Percentiles rank a stretch among this genome's conserved stretches.
Evolutionary conservation across 1,140 invertebrate species (phyloP).

Genomic region (Drosophila orena): DNA sequence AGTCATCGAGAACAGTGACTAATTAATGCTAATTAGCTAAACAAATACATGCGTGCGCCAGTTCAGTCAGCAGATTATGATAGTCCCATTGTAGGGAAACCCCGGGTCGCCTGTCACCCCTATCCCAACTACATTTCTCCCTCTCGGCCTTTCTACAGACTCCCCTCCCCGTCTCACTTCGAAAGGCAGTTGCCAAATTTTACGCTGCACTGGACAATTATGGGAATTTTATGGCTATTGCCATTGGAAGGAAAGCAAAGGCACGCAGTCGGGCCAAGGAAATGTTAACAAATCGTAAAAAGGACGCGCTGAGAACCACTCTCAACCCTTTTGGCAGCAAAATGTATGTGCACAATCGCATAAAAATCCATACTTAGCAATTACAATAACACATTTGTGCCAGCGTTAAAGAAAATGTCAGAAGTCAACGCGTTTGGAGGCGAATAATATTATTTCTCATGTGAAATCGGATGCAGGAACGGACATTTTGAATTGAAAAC

Average conservation of each 20-base stretch:
- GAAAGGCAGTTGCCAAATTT: slow-evolving; percentile 66
- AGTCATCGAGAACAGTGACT: slow-evolving; percentile 16
- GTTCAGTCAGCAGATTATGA: slow-evolving; percentile 52
- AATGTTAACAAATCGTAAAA: slow-evolving; percentile 78
- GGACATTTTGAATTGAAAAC: background rate
- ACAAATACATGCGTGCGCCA: slow-evolving; percentile 56
- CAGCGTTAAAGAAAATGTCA: slow-evolving; percentile 6
- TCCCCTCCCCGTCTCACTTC: slow-evolving; percentile 14
- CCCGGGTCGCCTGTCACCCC: slow-evolving; percentile 27
- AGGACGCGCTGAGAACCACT: slow-evolving; percentile 34
- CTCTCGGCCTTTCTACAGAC: slow-evolving; percentile 4
- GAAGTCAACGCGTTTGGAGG: background rate
- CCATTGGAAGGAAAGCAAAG: slow-evolving; percentile 52
- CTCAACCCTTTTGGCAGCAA: slow-evolving; percentile 28
- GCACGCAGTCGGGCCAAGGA: slow-evolving; percentile 35
- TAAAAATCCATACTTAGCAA: slow-evolving; percentile 26
- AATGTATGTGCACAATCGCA: slow-evolving; percentile 10
- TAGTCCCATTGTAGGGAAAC: slow-evolving; percentile 40
- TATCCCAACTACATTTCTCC: background rate
- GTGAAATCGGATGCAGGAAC: background rate
- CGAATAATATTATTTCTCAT: background rate
- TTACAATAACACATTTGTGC: slow-evolving; percentile 37
- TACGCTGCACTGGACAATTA: slow-evolving; percentile 77
- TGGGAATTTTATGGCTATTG: slow-evolving; percentile 78
- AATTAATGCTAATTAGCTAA: slow-evolving; percentile 74